phyloP scores from a whole-genome alignment of 1,140 invertebrate genomes.

The Aphaenogaster floridana region DNA sequence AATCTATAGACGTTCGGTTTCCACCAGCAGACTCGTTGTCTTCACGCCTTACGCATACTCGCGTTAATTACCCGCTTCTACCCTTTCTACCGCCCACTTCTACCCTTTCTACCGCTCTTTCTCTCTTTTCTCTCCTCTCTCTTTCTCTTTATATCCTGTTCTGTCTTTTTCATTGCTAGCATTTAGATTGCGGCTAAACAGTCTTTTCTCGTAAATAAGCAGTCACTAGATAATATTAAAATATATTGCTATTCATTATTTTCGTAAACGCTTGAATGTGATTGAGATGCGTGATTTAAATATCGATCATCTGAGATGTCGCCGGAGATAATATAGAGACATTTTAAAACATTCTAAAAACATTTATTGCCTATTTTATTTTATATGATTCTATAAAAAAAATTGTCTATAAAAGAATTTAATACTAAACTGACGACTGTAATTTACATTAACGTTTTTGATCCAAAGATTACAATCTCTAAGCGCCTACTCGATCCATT shows the following conservation, averaged over 20 bases:
- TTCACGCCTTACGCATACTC: constrained; percentile 67
- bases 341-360: constrained; percentile 5
- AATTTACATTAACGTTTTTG: not conserved
- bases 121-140: no score
- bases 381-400: not conserved
- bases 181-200: constrained; percentile 34
- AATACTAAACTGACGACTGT: not conserved
- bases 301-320: not conserved
- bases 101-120: not conserved
- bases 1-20: constrained; percentile 68
- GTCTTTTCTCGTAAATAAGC: not conserved
- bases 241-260: constrained; percentile 27
- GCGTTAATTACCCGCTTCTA: constrained; percentile 61
- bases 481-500: not conserved
- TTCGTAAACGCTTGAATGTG: no score
- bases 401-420: not conserved
- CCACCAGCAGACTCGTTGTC: constrained; percentile 45
- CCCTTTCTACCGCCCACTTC: not conserved
- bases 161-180: not conserved
- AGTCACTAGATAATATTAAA: not conserved
- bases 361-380: not conserved
- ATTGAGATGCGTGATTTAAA: not conserved
- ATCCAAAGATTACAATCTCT: not conserved
- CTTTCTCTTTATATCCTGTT: not conserved
- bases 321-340: not conserved